Evolutionary conservation across 2,113 vertebrate species (phyloP).

Genomic region (Rhinopomastus cyanomelas): DNA sequence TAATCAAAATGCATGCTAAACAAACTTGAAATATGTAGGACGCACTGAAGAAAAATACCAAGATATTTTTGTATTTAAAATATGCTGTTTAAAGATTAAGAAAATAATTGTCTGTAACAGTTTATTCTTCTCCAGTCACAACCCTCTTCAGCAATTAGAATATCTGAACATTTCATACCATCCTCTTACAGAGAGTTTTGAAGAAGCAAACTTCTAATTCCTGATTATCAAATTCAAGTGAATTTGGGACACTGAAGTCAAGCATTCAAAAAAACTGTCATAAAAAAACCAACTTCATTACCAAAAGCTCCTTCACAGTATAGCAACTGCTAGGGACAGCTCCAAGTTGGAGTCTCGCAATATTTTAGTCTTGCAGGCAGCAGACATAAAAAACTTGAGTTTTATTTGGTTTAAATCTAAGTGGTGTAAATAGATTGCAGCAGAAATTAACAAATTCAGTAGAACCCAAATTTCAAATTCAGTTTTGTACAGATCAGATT

Average conservation of each 20-base stretch:
- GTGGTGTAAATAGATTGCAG: background rate
- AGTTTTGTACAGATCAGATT: background rate
- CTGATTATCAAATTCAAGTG: background rate
- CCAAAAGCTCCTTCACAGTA: background rate
- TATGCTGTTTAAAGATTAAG: background rate
- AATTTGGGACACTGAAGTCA: background rate
- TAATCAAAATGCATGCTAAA: background rate
- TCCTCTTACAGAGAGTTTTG: background rate
- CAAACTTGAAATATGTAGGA: background rate
- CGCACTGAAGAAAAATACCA: background rate
- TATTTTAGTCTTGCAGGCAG: background rate
- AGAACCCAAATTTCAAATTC: background rate
- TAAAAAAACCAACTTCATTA: background rate
- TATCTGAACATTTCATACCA: background rate
- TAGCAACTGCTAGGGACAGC: background rate
- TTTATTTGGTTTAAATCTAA: background rate
- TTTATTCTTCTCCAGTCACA: background rate
- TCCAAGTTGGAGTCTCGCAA: background rate
- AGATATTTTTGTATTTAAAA: background rate
- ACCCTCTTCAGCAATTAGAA: background rate
- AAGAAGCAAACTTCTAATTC: background rate
- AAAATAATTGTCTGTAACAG: background rate
- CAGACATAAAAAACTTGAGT: background rate
- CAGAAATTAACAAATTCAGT: background rate
- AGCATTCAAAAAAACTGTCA: background rate